Percentiles rank a stretch among this genome's conserved stretches.
Conservation (phyloP, 2,113 vertebrate species). For the Anolis carolinensis region DNA sequence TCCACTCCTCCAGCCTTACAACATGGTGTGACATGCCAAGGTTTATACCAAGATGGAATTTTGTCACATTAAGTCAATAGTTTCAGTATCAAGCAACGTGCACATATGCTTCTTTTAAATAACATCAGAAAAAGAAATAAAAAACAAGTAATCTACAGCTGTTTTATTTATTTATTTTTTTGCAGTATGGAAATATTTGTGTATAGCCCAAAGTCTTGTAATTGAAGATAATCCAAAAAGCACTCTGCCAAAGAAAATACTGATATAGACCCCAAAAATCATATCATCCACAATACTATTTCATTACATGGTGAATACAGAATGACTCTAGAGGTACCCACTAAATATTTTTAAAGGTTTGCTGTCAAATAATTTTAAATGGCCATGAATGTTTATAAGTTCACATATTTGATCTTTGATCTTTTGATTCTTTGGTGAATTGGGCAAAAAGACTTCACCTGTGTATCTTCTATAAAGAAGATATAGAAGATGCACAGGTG, state of each 20-base stretch:
- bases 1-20: conserved; percentile 69
- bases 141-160: neutral
- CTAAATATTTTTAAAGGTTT: neutral
- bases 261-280: neutral
- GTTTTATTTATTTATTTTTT: neutral
- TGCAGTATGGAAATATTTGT: neutral
- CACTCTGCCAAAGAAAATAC: neutral
- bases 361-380: neutral
- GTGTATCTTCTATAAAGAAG: too few relatives aligned
- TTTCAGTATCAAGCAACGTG: neutral
- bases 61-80: conserved; percentile 19
- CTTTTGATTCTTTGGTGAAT: too few relatives aligned
- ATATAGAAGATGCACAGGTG: too few relatives aligned
- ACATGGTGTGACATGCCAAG: conserved; percentile 50
- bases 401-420: neutral
- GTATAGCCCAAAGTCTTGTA: conserved; percentile 3
- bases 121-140: neutral
- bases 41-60: conserved; percentile 16
- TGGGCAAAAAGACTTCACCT: too few relatives aligned
- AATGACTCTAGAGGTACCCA: neutral
- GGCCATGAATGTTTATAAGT: neutral
- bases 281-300: neutral
- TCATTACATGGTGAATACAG: neutral
- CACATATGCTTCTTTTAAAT: neutral
- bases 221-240: accelerated